Evolutionary conservation across 2,113 vertebrate species (phyloP).

Genomic region (Papio anubis): DNA sequence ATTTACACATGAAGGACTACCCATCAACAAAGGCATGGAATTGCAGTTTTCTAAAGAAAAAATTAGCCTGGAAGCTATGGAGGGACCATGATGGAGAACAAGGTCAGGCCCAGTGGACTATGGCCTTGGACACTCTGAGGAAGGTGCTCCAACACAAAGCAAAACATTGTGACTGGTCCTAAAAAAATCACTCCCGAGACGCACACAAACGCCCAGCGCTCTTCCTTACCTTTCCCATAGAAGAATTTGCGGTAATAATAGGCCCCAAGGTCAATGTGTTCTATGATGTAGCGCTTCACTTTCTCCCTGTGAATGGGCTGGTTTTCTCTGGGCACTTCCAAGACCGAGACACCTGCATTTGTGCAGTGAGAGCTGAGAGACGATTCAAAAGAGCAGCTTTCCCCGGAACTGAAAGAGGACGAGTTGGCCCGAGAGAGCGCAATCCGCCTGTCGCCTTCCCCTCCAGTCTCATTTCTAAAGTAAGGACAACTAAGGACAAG

Average conservation of each 20-base stretch:
- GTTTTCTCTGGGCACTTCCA: slow-evolving; percentile 96
- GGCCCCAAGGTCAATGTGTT: slow-evolving; percentile 97
- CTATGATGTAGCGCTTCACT: slow-evolving; percentile 98
- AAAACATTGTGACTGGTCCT: rapidly evolving
- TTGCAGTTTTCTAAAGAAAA: not conserved
- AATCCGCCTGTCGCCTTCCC: slow-evolving; percentile 94
- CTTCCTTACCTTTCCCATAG: slow-evolving; percentile 94
- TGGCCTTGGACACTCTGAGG: rapidly evolving
- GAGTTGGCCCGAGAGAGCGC: slow-evolving; percentile 94
- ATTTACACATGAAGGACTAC: rapidly evolving
- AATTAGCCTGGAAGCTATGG: not conserved
- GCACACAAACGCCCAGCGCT: rapidly evolving
- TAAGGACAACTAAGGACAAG: slow-evolving; percentile 93
- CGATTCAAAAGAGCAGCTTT: slow-evolving; percentile 96
- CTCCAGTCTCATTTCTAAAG: slow-evolving; percentile 97
- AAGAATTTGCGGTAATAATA: slow-evolving; percentile 99
- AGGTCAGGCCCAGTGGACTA: not conserved
- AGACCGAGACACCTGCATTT: slow-evolving; percentile 96
- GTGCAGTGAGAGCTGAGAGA: slow-evolving; percentile 98
- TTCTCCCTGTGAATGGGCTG: slow-evolving; percentile 97
- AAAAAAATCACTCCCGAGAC: rapidly evolving
- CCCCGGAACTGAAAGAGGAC: slow-evolving; percentile 88
- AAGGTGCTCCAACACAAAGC: not conserved
- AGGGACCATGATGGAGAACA: not conserved
- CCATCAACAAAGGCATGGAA: not conserved